Percentiles rank a stretch among this genome's conserved stretches.
These are phyloP conservation scores for Clarias batrachus DNA, from an alignment of 2,113 vertebrate species.

Conservation along the genomic window DNA sequence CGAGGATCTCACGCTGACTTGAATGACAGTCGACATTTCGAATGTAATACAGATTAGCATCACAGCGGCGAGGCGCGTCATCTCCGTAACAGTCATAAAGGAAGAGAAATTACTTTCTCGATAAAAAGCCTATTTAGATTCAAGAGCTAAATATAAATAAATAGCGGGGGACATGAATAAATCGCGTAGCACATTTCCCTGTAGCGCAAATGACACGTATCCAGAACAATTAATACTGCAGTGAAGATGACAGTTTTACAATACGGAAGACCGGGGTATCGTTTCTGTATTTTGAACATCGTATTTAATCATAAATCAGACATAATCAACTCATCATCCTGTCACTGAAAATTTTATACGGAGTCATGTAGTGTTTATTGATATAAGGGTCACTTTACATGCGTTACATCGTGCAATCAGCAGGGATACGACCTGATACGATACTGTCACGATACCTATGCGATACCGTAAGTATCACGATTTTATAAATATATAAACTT, in stretches of 20 bases:
- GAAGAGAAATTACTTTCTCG: not conserved
- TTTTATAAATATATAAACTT: too few relatives aligned
- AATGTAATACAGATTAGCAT: conserved; percentile 39
- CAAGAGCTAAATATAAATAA: not conserved
- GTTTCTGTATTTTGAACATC: not conserved
- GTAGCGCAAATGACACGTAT: not conserved
- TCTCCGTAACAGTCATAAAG: not conserved
- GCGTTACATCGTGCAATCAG: not conserved
- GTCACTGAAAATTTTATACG: not conserved
- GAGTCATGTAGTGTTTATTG: not conserved
- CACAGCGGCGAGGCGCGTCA: not conserved
- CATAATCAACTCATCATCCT: not conserved
- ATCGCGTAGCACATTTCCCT: too few relatives aligned
- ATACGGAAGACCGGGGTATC: not conserved
- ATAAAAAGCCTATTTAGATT: not conserved
- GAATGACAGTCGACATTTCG: conserved; percentile 16
- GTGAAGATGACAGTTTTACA: too few relatives aligned
- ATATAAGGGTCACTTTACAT: not conserved
- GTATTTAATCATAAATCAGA: not conserved
- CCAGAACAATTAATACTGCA: not conserved
- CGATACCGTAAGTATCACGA: too few relatives aligned
- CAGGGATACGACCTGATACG: too few relatives aligned
- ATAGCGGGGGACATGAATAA: not conserved
- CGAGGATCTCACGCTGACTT: not conserved
- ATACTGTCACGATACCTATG: too few relatives aligned